phyloP scores from a whole-genome alignment of 2,888 invertebrate species.

The Serripes groenlandicus region DNA sequence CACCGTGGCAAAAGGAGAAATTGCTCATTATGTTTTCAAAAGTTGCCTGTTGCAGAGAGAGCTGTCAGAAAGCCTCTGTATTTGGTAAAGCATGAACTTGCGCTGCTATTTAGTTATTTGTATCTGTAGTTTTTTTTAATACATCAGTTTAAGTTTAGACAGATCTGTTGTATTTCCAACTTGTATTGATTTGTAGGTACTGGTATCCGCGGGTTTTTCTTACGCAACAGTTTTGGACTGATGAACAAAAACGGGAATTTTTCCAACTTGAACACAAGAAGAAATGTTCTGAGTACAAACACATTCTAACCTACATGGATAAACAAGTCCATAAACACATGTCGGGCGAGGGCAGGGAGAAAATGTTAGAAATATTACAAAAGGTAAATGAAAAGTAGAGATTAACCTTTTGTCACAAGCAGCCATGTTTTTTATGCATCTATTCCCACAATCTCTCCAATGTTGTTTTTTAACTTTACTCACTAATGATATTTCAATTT shows the following conservation, averaged over 20 bases:
- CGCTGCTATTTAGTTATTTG: not conserved
- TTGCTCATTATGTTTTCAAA: not conserved
- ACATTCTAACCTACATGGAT: constrained; percentile 46
- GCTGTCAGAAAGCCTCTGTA: no score
- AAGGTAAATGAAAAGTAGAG: no score
- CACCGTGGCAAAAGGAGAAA: not conserved
- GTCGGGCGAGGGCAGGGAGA: constrained; percentile 15
- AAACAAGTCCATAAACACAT: constrained; percentile 44
- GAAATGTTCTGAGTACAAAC: constrained; percentile 42
- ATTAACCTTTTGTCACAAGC: no score
- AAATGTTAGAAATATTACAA: constrained; percentile 39
- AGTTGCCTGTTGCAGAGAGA: no score
- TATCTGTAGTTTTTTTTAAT: no score
- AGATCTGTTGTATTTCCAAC: not conserved
- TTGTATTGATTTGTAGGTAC: constrained; percentile 39
- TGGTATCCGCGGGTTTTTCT: constrained; percentile 55
- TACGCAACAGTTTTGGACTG: constrained; percentile 66
- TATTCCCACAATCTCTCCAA: no score
- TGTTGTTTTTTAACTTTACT: no score
- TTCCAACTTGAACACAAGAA: constrained; percentile 40
- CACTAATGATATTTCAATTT: no score
- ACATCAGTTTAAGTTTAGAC: no score
- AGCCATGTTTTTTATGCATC: no score
- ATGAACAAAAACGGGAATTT: constrained; percentile 54
- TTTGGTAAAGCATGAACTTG: not conserved